Percentiles rank a stretch among this genome's conserved stretches.
Evolutionary conservation across 2,888 invertebrate species (phyloP).

Genomic region (Drosophila quinaria): DNA sequence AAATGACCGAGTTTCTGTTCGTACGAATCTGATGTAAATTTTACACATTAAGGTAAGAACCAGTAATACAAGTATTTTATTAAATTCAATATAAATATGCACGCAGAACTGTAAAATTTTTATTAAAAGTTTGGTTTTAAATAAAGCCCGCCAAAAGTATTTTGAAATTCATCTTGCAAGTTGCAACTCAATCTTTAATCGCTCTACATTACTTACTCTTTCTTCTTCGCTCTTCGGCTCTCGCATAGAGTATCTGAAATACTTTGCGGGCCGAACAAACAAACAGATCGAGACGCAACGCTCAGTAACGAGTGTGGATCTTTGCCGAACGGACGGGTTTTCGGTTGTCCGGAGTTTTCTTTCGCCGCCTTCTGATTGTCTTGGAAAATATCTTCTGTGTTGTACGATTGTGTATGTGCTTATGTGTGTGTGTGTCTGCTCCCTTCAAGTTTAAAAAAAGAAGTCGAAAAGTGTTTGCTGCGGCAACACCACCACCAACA

Average conservation of each 20-base stretch:
- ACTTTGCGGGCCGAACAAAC: conserved; percentile 7
- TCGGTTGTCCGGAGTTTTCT: conserved; percentile 53
- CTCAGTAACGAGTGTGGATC: conserved; percentile 64
- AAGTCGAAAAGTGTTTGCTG: conserved; percentile 71
- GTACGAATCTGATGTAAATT: not conserved
- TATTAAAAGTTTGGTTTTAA: not conserved
- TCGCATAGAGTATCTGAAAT: conserved; percentile 20
- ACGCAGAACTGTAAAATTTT: not conserved
- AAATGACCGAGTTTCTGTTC: not conserved
- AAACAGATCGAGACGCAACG: conserved; percentile 15
- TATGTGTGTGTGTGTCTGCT: conserved; percentile 40
- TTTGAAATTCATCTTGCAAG: conserved; percentile 13
- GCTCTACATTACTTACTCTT: conserved; percentile 31
- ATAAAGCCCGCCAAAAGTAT: conserved; percentile 8
- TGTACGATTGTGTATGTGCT: conserved; percentile 22
- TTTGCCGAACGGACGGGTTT: conserved; percentile 60
- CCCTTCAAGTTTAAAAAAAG: conserved; percentile 75
- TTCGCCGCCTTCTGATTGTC: conserved; percentile 62
- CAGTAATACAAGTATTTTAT: not conserved
- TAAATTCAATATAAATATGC: not conserved
- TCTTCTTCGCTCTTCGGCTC: conserved; percentile 27
- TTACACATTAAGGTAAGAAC: not conserved
- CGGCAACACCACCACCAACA: conserved; percentile 47
- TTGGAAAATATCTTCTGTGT: conserved; percentile 66
- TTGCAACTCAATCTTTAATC: conserved; percentile 1